Evolutionary conservation across 2,113 vertebrate species (phyloP), one percentile per base, ranked within the genome.

Genomic region (Neolamprologus cancellatus): DNA sequence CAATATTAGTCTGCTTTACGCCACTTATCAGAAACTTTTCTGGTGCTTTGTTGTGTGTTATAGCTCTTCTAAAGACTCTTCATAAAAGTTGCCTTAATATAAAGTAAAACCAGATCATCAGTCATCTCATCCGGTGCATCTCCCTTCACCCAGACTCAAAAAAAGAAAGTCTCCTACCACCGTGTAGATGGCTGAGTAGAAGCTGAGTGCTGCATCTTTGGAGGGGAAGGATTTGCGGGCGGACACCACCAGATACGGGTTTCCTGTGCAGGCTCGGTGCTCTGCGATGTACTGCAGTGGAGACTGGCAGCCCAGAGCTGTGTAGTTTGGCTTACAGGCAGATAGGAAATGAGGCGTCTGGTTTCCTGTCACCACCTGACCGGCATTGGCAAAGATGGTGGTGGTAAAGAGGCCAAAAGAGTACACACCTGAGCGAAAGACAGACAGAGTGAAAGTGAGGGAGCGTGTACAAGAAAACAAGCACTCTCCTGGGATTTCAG

Each of bases 321-420:
- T 98, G 95, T 98, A 98, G 93, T 98, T 98, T 23, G 98, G 98
- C n/a, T 95, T 97, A 87, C 98, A 98, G 30, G 97, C 97, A 0
- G 97, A 96, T 89, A 98, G 94, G 94, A 98, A 98, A 80, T 98
- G 97, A 8, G 98, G 98, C 0, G 98, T 96, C 90, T 97, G 98
- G 90, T 97, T 98, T 81, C 98, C 98, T 2, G 97, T 98, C 89
- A 98, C 97, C 78, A 98, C 97, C 89, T 98, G 98, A 23, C 98
- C 97, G 0, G 97, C 97, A n/a, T 98, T 98, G 86, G 97, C 98
- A 11, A 98, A 98, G 92, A 98, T 98, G 86, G 97, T 98, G 23
- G 98, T 98, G 81, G 97, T 96, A 90, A 98, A 98, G 53, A 98
- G 97, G 79, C 98, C 98, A 2, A 98, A 98, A 36, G 98, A 97